Evolutionary conservation across 2,888 invertebrate species (phyloP).

Genomic region (Apodemia mormo): DNA sequence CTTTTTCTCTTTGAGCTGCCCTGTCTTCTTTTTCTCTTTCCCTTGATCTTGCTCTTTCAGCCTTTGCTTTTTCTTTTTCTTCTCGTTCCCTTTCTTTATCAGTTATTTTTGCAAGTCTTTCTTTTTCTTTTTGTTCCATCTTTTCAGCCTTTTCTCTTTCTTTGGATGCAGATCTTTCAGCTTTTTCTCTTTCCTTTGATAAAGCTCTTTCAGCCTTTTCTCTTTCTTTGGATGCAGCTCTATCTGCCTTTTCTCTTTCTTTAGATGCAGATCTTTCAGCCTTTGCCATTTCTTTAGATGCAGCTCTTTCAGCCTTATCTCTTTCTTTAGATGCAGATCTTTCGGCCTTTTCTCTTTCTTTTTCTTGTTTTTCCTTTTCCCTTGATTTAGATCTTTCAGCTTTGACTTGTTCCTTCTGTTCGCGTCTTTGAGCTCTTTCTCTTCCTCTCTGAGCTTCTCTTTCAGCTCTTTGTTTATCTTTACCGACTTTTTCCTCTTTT

Average conservation of each 20-base stretch:
- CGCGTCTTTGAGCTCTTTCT: slow-evolving; percentile 26
- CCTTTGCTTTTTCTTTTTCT: slow-evolving; percentile 1
- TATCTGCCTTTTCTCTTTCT: slow-evolving; percentile 21
- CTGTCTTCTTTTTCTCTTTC: slow-evolving; percentile 4
- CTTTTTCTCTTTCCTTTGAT: slow-evolving; percentile 20
- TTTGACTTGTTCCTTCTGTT: neutral
- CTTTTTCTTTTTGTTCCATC: neutral
- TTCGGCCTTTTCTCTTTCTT: slow-evolving; percentile 26
- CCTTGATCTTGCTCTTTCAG: slow-evolving; percentile 13
- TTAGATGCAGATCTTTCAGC: slow-evolving; percentile 12
- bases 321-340: slow-evolving; percentile 29
- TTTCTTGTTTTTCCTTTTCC: slow-evolving; percentile 23
- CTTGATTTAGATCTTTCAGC: neutral
- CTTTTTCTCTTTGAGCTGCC: neutral
- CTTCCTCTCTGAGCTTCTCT: slow-evolving; percentile 25
- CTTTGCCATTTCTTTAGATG: slow-evolving; percentile 21
- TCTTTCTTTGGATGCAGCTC: slow-evolving; percentile 8
- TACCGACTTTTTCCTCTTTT: neutral
- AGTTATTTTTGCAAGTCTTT: neutral
- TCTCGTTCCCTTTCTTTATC: slow-evolving; percentile 1
- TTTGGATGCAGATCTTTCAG: slow-evolving; percentile 19
- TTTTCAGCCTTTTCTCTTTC: slow-evolving; percentile 22
- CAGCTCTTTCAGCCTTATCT: slow-evolving; percentile 21
- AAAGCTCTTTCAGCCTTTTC: slow-evolving; percentile 1
- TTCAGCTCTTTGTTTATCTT: slow-evolving; percentile 25